Evolutionary conservation across 2,888 invertebrate genomes (phyloP).

Genomic region (Watsonalla binaria): DNA sequence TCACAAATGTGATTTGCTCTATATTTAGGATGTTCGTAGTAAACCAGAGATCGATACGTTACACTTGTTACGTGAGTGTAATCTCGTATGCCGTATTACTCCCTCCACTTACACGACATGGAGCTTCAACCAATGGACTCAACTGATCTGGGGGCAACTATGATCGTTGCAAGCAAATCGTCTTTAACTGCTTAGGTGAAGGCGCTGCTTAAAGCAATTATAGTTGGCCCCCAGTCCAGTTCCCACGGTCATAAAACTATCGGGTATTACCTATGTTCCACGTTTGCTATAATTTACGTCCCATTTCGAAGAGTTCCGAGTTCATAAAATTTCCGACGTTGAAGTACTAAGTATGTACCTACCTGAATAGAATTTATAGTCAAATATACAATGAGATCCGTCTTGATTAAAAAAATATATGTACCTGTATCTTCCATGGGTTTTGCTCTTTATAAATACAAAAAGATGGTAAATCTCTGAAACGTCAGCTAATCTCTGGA

Average conservation of each 20-base stretch:
- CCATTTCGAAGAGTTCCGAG: no score
- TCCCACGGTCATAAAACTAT: constrained; percentile 39
- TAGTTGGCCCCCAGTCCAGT: constrained; percentile 7
- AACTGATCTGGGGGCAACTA: constrained; percentile 14
- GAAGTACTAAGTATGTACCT: no score
- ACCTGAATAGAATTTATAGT: no score
- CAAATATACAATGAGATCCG: no score
- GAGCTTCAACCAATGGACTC: constrained; percentile 11
- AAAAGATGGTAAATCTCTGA: no score
- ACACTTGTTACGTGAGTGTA: constrained; percentile 53
- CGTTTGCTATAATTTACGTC: not conserved
- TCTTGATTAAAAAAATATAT: no score
- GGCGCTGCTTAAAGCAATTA: not conserved
- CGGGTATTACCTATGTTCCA: constrained; percentile 1
- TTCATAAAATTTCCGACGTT: no score
- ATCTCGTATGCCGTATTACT: constrained; percentile 33
- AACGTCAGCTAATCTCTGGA: no score
- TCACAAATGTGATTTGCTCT: constrained; percentile 73
- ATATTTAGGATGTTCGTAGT: constrained; percentile 74
- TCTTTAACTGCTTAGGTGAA: not conserved
- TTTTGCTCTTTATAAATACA: no score
- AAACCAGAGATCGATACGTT: constrained; percentile 67
- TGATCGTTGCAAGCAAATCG: no score
- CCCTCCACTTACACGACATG: not conserved
- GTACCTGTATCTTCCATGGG: no score